phyloP scores from a whole-genome alignment of 2,888 invertebrate genomes.

The Anthophora plumipes region DNA sequence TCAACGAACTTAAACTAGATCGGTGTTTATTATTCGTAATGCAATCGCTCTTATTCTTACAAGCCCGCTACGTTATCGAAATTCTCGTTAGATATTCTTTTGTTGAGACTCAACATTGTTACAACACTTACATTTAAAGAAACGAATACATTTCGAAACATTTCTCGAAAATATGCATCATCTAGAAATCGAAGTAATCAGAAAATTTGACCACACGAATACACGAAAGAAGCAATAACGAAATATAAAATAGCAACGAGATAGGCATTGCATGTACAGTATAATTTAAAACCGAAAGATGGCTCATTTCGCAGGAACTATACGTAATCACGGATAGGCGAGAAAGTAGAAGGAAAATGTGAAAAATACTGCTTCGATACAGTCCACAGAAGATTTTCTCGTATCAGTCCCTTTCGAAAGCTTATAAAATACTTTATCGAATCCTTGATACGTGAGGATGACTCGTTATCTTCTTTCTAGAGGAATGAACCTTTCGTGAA shows the following conservation, averaged over 20 bases:
- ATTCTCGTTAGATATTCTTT: background rate
- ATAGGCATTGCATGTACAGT: background rate
- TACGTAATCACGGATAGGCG: slow-evolving; percentile 1
- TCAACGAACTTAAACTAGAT: background rate
- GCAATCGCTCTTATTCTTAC: background rate
- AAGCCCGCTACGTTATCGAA: background rate
- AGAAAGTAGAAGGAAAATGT: slow-evolving; percentile 7
- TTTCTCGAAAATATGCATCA: background rate
- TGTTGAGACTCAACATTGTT: too few relatives aligned
- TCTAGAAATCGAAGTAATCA: background rate
- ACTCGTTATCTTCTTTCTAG: slow-evolving; percentile 2
- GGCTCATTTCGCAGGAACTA: slow-evolving; percentile 18
- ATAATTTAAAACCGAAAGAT: slow-evolving; percentile 21
- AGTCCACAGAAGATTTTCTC: background rate
- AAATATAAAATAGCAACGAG: background rate
- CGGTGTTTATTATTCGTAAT: background rate
- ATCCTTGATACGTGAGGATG: background rate
- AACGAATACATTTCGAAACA: background rate
- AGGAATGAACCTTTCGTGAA: slow-evolving; percentile 1
- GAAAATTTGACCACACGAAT: background rate
- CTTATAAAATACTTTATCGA: slow-evolving; percentile 54
- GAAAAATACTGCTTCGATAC: background rate
- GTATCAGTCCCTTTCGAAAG: slow-evolving; percentile 25
- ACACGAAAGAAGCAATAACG: slow-evolving; percentile 13
- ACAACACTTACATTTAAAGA: background rate